Evolutionary conservation across 1,140 invertebrate species (phyloP).

Genomic region (Nymphalis io): DNA sequence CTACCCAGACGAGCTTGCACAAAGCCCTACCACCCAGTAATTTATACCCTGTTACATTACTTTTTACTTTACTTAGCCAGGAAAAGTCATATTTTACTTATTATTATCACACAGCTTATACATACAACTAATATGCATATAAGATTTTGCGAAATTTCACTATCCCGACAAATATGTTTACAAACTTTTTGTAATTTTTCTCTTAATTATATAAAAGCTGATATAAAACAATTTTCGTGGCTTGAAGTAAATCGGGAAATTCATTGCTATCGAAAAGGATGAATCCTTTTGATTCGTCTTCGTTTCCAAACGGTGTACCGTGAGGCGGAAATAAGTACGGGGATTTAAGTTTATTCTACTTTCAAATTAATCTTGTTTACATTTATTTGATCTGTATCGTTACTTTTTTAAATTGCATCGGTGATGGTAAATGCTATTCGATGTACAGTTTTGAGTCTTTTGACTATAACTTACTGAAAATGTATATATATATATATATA

Average conservation of each 20-base stretch:
- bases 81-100: no score
- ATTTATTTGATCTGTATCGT: constrained; percentile 29
- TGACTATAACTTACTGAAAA: neutral
- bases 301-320: constrained; percentile 46
- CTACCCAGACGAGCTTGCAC: no score
- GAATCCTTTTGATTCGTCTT: constrained; percentile 57
- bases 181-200: no score
- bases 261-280: constrained; percentile 66
- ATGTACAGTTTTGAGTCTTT: constrained; percentile 12
- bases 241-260: constrained; percentile 51
- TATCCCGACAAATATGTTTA: no score
- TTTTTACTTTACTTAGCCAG: no score
- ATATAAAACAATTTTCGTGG: constrained; percentile 27
- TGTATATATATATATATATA: no score
- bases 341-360: constrained; percentile 54
- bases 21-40: no score
- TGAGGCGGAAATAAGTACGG: constrained; percentile 50
- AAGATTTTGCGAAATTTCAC: no score
- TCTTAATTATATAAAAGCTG: neutral
- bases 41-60: no score
- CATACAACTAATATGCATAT: no score
- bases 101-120: no score
- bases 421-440: neutral
- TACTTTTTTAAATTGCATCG: constrained; percentile 11
- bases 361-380: constrained; percentile 47